Conservation (phyloP, 2,113 vertebrate species). For the Scomber japonicus region DNA sequence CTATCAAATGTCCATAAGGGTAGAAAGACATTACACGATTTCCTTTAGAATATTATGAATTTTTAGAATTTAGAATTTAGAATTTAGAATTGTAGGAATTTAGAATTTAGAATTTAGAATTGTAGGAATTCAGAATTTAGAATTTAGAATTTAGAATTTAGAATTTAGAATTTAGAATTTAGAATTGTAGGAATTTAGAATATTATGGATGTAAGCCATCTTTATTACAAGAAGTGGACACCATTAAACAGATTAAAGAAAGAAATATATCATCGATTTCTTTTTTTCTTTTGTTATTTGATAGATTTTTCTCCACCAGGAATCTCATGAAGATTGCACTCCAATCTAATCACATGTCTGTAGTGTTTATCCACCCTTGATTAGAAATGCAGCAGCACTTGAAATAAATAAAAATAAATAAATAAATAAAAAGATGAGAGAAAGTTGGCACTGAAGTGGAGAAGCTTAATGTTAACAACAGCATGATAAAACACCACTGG, state of each 20-base stretch:
- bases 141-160: too few species aligned
- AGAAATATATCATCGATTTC: neutral
- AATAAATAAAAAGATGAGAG: conserved; percentile 79
- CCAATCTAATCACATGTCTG: conserved; percentile 11
- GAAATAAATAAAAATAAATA: conserved; percentile 77
- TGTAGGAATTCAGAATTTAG: too few species aligned
- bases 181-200: conserved; percentile 14
- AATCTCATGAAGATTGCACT: neutral
- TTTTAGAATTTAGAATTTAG: too few species aligned
- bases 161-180: too few species aligned
- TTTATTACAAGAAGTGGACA: conserved; percentile 21
- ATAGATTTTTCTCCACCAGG: neutral
- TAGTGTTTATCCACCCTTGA: conserved; percentile 46
- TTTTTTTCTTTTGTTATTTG: too few species aligned
- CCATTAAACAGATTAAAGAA: conserved; percentile 11
- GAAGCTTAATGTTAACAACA: conserved; percentile 14
- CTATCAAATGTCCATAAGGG: conserved; percentile 25
- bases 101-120: too few species aligned
- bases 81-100: too few species aligned
- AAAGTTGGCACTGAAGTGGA: conserved; percentile 88
- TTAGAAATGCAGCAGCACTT: conserved; percentile 89
- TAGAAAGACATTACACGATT: conserved; percentile 48
- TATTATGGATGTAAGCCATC: conserved; percentile 11
- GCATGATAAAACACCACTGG: conserved; percentile 9
- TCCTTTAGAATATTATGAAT: conserved; percentile 31